Base-by-base conservation (phyloP, 2,797 vertebrate genomes). In the Acanthurus leucopareius region DNA sequence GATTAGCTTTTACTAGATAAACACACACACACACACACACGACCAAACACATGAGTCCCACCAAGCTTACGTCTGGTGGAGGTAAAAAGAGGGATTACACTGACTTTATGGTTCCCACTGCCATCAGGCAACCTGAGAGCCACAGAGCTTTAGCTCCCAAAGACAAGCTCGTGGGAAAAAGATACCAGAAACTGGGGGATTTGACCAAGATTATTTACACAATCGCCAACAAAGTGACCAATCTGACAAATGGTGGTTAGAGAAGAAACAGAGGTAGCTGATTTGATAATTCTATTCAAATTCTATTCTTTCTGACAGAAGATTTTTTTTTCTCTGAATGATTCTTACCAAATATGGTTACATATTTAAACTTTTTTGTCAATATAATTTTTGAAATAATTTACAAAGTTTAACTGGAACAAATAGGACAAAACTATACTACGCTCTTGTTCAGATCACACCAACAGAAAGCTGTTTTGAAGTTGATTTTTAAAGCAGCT, bases 161-260 rank as follows among this genome's bases (percentile, higher is more conserved):
- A 95, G 86, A 92, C 85, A 79, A 94, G 85, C 94, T 93, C 90
- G 93, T 96, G 95, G 94, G 95, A 96, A 95, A 87, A 81, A 85
- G 88, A 93, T 84, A 93, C 88, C 89, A 94, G 90, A 94, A 93
- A 87, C 90, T 70, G 57, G 56, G 59, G 93, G 94, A 95, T 92
- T 93, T 89, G 72, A 76, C 62, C 42, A 13, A 93, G 94, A 93
- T 95, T 95, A 95, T 72, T 64, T 62, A 44, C 84, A 94, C 94
- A 92, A 89, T 87, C 80, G 58, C 86, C 10, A 74, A 92, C 83
- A 92, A 90, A 93, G 84, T 86, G 88, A 93, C 91, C 92, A 89
- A 95, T 95, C 94, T 91, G 86, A 82, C 73, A 87, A 92, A 93
- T 15, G 15, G 35, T 7, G 45, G 15, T 56, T 32, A 32, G 54